Conservation (phyloP, 2,113 vertebrate species). For the Lepisosteus osseus region DNA sequence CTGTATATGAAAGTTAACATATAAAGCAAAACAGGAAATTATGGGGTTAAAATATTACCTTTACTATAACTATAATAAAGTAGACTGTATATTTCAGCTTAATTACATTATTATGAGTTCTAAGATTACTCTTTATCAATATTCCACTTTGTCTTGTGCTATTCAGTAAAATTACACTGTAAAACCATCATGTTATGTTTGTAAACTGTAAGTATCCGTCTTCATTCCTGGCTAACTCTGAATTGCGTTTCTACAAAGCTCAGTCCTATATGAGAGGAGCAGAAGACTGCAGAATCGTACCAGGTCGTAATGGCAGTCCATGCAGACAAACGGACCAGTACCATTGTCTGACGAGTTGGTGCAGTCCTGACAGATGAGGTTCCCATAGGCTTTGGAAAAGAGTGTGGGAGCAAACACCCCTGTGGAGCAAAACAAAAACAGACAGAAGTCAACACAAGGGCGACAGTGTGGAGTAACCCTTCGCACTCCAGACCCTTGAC, state of each 20-base stretch:
- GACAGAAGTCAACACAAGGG: background rate
- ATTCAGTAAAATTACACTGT: too few species aligned
- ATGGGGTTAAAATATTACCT: too few species aligned
- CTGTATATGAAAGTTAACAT: background rate
- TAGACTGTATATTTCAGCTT: too few species aligned
- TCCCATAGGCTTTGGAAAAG: conserved; percentile 84
- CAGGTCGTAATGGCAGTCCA: conserved; percentile 76
- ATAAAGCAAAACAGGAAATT: too few species aligned
- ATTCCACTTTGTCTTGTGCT: too few species aligned
- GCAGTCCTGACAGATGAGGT: conserved; percentile 78
- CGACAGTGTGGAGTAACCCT: background rate
- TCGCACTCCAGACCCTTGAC: too few species aligned
- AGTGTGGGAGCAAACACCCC: conserved; percentile 85
- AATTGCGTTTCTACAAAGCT: too few species aligned
- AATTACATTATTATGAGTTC: too few species aligned
- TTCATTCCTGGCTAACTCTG: too few species aligned
- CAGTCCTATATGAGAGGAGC: background rate
- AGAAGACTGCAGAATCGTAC: conserved; percentile 46
- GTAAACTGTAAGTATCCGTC: too few species aligned
- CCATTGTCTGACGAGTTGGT: conserved; percentile 62
- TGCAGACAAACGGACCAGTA: conserved; percentile 68
- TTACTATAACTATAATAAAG: too few species aligned
- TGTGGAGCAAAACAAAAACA: conserved; percentile 30
- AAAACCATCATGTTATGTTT: background rate
- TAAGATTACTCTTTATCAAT: too few species aligned